Base-by-base conservation (phyloP, 1,140 invertebrate genomes). In the Temnothorax longispinosus region DNA sequence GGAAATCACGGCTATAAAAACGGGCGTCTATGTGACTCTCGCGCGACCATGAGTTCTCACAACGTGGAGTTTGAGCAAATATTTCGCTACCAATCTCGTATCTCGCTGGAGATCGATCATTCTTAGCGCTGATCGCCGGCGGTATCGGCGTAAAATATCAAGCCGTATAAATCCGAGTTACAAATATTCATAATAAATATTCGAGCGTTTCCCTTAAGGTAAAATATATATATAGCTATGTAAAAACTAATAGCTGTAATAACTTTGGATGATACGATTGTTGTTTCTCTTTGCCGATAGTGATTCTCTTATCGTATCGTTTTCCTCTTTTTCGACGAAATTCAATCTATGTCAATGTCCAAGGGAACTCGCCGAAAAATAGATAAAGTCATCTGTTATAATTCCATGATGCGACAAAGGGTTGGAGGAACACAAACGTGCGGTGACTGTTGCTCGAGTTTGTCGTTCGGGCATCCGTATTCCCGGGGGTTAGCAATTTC, bases 401-500 rank as follows among this genome's bases (percentile, higher is more conserved):
- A 77, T 44, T 76, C 35, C 41, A 80, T 74, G 18, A 69, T 58
- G 11, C 52, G 64, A 58, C 62, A 56, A 86, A 72, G 41, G 15
- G 13, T 56, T 44, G 56, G 7, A 52, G 54, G 27, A 11, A 64
- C 52, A 65, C 21, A 50, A 58, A 41, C n/a, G 32, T 38, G 52
- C 10, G 18, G 11, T 18, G 58, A 3, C 5, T 80, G 18, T 11
- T 64, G 58, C 21, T 15, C 18, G 58, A 38, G 18, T 64, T n/a
- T 47, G 80, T 74, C 41, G 54, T 60, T 76, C 56, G 27, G 6
- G 38, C 62, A 50, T 86, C 6, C 18, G 64, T 87, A 81, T 81
- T 82, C 76, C 38, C 47, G 32, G 0, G 1, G 27, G 52, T 52
- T n/a, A 15, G 50, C 85, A 89, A 87, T 90, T 90, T 87, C 67